Conservation (phyloP, 2,113 vertebrate genomes). For the Odontophorus gujanensis region DNA sequence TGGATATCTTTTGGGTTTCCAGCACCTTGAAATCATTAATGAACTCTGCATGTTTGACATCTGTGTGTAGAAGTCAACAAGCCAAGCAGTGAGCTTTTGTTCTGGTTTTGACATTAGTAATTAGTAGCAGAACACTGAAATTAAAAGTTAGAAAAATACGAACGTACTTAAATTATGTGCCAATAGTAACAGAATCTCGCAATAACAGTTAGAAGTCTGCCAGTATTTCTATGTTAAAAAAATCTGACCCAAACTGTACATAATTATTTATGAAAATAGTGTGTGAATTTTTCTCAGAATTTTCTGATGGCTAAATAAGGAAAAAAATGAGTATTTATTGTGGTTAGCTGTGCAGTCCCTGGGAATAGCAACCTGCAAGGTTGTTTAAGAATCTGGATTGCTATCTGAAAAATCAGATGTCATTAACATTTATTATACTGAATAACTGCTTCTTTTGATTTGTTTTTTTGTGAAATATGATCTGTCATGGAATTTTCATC, state of each 20-base stretch:
- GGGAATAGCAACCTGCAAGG: neutral
- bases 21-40: constrained; percentile 73
- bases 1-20: constrained; percentile 55
- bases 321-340: neutral
- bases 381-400: neutral
- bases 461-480: neutral
- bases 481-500: neutral
- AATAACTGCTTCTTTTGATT: neutral
- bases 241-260: neutral
- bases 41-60: constrained; percentile 57
- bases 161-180: constrained; percentile 33
- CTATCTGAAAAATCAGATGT: neutral
- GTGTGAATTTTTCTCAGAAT: neutral
- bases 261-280: constrained; percentile 20
- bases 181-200: constrained; percentile 30
- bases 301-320: neutral
- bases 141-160: constrained; percentile 61
- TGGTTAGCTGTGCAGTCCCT: neutral
- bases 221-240: constrained; percentile 54
- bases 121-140: constrained; percentile 71
- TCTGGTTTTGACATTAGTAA: constrained; percentile 69
- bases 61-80: constrained; percentile 54
- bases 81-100: constrained; percentile 60
- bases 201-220: constrained; percentile 40
- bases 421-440: neutral